These are phyloP conservation scores for Agriopis aurantiaria DNA, from an alignment of 2,888 invertebrate species.

Conservation along the genomic window DNA sequence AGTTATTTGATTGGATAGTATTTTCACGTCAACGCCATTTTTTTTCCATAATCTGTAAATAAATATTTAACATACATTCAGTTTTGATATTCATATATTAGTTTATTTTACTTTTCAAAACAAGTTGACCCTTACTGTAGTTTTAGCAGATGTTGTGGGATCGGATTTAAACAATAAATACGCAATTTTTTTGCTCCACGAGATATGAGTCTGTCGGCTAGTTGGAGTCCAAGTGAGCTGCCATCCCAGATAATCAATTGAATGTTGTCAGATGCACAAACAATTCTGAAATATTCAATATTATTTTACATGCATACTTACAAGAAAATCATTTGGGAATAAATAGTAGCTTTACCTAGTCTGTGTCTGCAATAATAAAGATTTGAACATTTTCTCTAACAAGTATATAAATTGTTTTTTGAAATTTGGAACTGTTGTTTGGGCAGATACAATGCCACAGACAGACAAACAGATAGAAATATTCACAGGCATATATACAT, in stretches of 20 bases:
- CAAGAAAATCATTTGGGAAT: no score
- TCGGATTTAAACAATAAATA: constrained; percentile 35
- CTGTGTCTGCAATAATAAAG: no score
- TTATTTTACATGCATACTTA: background rate
- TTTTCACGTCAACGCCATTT: constrained; percentile 16
- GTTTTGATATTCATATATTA: background rate
- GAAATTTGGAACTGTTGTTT: no score
- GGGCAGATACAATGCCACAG: no score
- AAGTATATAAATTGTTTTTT: no score
- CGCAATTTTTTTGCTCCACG: constrained; percentile 57
- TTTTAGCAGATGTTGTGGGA: constrained; percentile 10
- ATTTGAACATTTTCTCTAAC: no score
- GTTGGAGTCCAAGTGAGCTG: constrained; percentile 49
- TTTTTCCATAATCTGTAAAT: constrained; percentile 25
- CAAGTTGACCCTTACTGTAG: constrained; percentile 7
- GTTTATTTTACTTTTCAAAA: background rate
- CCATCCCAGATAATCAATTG: constrained; percentile 58
- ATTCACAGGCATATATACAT: no score
- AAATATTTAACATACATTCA: background rate
- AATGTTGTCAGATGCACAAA: constrained; percentile 39
- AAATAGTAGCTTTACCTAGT: no score
- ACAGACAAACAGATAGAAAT: no score
- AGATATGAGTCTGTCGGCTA: constrained; percentile 54
- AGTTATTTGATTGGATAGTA: background rate
- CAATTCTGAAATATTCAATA: constrained; percentile 42